Evolutionary conservation across 2,888 invertebrate species (phyloP), one percentile per base, ranked within the genome.

Genomic region (Cordylochernes scorpioides): DNA sequence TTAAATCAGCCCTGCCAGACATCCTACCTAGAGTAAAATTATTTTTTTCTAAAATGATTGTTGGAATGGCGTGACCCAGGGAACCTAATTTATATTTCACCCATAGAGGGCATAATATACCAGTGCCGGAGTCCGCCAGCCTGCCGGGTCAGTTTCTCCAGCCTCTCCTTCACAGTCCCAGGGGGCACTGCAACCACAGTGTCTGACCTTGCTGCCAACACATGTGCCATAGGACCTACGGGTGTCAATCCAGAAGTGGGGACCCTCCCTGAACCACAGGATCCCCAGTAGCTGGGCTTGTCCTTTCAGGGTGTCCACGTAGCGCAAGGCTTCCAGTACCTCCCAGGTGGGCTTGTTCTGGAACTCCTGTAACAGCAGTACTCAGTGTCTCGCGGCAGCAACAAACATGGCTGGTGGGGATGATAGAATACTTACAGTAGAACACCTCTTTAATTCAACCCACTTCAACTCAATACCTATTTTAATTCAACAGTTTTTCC

Each of bases 51-150:
- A n/a, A n/a, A n/a, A n/a, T n/a, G n/a, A n/a, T n/a, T n/a, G n/a
- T n/a, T n/a, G n/a, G n/a, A n/a, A n/a, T n/a, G n/a, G n/a, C n/a
- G n/a, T n/a, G n/a, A n/a, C n/a, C n/a, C n/a, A n/a, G n/a, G n/a
- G n/a, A n/a, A n/a, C n/a, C n/a, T n/a, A n/a, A n/a, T n/a, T n/a
- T n/a, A n/a, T n/a, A n/a, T n/a, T n/a, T n/a, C n/a, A n/a, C n/a
- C n/a, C n/a, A n/a, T n/a, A n/a, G n/a, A n/a, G n/a, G n/a, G n/a
- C n/a, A n/a, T 10, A 8, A 19, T 19, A 30, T 22, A 35, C 84
- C 84, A 84, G 53, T 77, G 72, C 6, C 80, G 63, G 36, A 77
- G 57, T 40, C 69, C 68, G 15, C 82, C 82, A n/a, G 80, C 77
- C 44, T 48, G 49, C 15, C 51, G 49, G 18, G 54, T 50, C 7